phyloP scores from a whole-genome alignment of 2,888 invertebrate genomes.

The Macrophya annulata region DNA sequence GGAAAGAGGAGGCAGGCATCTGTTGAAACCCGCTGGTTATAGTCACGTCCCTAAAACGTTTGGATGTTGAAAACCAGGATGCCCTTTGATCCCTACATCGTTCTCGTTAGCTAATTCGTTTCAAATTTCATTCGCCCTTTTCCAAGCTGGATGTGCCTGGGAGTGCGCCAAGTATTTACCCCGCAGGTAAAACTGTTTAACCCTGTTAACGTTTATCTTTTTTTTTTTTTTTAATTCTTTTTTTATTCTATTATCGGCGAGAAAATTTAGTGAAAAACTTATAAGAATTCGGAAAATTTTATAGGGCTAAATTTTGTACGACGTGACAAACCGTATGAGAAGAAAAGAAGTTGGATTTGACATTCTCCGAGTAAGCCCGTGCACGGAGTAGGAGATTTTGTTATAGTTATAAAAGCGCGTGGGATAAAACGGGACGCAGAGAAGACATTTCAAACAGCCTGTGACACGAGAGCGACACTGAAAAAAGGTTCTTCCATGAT shows the following conservation, averaged over 20 bases:
- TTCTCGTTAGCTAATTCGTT: constrained; percentile 49
- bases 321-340: neutral
- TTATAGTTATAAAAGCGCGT: constrained; percentile 15
- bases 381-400: neutral
- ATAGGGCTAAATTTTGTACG: neutral
- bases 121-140: constrained; percentile 26
- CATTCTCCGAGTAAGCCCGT: neutral
- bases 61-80: neutral
- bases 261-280: constrained; percentile 4
- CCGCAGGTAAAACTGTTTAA: constrained; percentile 2
- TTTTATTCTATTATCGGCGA: neutral
- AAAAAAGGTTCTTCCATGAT: constrained; percentile 17
- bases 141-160: neutral
- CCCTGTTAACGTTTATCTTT: neutral
- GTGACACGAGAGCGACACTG: constrained; percentile 19
- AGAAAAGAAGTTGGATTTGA: constrained; percentile 1
- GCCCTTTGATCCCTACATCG: constrained; percentile 43
- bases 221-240: no score
- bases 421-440: neutral
- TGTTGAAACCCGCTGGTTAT: neutral
- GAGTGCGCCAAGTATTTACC: constrained; percentile 2
- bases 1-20: neutral
- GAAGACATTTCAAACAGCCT: constrained; percentile 22
- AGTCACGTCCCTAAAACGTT: constrained; percentile 24
- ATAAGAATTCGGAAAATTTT: neutral